Evolutionary conservation across 1,140 invertebrate genomes (phyloP), one percentile per base, ranked within the genome.

Genomic region (Eufriesea mexicana): DNA sequence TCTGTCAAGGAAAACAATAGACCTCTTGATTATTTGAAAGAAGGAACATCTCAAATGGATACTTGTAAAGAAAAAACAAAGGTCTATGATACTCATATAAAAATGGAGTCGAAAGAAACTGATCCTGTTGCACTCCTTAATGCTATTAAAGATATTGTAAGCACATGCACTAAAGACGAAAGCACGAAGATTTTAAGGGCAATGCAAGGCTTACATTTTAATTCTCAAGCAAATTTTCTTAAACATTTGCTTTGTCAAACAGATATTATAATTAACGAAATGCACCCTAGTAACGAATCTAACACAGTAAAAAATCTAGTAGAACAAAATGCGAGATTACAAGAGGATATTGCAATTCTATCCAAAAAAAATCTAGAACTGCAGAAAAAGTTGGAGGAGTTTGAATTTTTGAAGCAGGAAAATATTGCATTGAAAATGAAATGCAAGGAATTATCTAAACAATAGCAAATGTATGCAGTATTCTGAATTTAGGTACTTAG

Each of bases 1-100:
- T 93, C 91, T 2, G 89, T 84, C 45, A 94, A 94, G 73, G 93
- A 94, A 71, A 94, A 93, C 57, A 93, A 61, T 77, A 77, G 86
- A 62, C 92, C 92, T 2, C 67, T 74, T 6, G 87, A 92, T 62
- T 84, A 81, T 14, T 89, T 89, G 1, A 88, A 66, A 64, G 91
- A 88, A 57, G 86, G 47, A n/a, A 68, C 71, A 23, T 70, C 73
- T 35, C 79, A 88, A 0, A 14, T 61, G 12, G 87, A 92, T 10
- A 8, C 76, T 12, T 0, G 23, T 16, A 89, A 89, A 73, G 82
- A 89, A 0, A 89, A 55, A 81, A 67, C 51, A 90, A 90, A 78
- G 47, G 81, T 20, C 12, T 28, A 55, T 18, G 71, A 67, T 45
- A n/a, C 4, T 72, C 16, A 64, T 45, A 18, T 73, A 75, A 89